Evolutionary conservation across 2,888 invertebrate genomes (phyloP).

Genomic region (Amphipyra tragopoginis): DNA sequence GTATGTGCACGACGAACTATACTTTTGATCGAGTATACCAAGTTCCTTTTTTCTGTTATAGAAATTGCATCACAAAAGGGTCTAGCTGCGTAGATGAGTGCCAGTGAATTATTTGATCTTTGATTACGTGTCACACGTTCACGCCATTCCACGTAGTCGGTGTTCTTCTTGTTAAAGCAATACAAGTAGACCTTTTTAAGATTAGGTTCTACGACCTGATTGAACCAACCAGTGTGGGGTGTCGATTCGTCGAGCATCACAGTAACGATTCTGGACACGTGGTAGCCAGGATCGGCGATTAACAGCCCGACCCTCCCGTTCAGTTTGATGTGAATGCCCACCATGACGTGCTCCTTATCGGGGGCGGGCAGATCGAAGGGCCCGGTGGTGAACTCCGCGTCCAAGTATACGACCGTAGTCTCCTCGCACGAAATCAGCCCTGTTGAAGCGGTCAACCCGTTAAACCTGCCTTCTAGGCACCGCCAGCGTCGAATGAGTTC

Average conservation of each 20-base stretch:
- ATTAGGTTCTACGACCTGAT: conserved; percentile 93
- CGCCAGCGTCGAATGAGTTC: conserved; percentile 92
- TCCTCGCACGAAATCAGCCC: conserved; percentile 96
- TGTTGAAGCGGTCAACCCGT: conserved; percentile 91
- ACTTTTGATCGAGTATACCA: conserved; percentile 95
- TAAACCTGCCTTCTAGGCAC: conserved; percentile 90
- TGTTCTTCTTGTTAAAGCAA: conserved; percentile 91
- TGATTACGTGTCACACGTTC: conserved; percentile 92
- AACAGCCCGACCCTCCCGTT: conserved; percentile 93
- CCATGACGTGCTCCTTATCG: conserved; percentile 97
- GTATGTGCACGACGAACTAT: conserved; percentile 94
- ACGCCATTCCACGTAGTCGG: conserved; percentile 95
- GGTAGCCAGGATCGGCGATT: conserved; percentile 97
- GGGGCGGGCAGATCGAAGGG: conserved; percentile 91
- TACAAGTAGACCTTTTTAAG: conserved; percentile 95
- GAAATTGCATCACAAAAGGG: conserved; percentile 95
- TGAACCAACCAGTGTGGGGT: conserved; percentile 97
- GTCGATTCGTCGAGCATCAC: conserved; percentile 95
- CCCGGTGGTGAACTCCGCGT: conserved; percentile 86
- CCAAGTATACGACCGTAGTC: conserved; percentile 90
- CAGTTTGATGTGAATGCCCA: conserved; percentile 93
- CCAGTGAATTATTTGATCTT: conserved; percentile 79
- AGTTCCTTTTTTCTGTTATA: conserved; percentile 96
- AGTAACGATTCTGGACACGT: conserved; percentile 95
- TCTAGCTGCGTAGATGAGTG: conserved; percentile 93